Conservation (phyloP, 1,140 invertebrate species). For the Ips typographus region DNA sequence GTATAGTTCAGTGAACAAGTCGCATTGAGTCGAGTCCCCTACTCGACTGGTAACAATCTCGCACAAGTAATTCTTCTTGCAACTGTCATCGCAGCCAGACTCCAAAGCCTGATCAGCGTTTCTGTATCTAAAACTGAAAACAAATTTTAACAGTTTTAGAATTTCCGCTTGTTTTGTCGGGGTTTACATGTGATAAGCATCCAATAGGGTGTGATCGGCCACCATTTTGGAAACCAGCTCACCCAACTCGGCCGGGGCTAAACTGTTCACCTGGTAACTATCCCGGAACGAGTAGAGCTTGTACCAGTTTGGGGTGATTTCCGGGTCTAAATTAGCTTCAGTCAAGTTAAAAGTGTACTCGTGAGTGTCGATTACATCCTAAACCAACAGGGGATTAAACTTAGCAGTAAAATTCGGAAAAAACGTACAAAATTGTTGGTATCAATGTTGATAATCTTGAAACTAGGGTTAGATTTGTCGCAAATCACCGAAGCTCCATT, state of each 20-base stretch:
- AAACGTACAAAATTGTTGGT: constrained; percentile 60
- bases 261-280: constrained; percentile 59
- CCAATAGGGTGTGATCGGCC: constrained; percentile 42
- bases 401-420: not conserved
- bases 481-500: constrained; percentile 72
- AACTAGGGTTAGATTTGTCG: constrained; percentile 75
- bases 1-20: constrained; percentile 52
- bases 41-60: constrained; percentile 59
- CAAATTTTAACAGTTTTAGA: not conserved
- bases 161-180: not conserved
- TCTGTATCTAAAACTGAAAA: constrained; percentile 47
- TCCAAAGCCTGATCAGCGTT: constrained; percentile 55
- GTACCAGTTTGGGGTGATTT: constrained; percentile 58
- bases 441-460: constrained; percentile 73
- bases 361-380: constrained; percentile 68
- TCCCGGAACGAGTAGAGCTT: constrained; percentile 69
- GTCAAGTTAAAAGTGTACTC: constrained; percentile 79
- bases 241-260: constrained; percentile 55
- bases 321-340: constrained; percentile 64
- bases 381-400: constrained; percentile 3
- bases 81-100: constrained; percentile 57
- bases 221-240: constrained; percentile 57
- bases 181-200: constrained; percentile 44
- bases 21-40: constrained; percentile 58
- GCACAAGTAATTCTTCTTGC: constrained; percentile 61